Conservation (phyloP, 2,888 invertebrate species). For the Temnothorax unifasciatus region DNA sequence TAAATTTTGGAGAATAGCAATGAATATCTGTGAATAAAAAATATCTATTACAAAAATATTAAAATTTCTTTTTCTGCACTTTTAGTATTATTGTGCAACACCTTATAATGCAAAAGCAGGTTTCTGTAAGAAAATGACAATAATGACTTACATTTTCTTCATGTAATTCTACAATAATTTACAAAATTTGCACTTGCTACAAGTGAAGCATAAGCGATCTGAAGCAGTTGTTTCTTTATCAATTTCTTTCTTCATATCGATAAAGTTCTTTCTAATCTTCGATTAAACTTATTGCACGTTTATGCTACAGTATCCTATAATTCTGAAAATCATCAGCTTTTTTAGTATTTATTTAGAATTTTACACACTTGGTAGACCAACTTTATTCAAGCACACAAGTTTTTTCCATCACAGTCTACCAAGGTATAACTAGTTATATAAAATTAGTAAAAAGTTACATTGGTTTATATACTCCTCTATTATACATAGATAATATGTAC, state of each 20-base stretch:
- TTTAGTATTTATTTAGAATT: constrained; percentile 49
- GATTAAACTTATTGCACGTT: constrained; percentile 37
- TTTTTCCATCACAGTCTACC: constrained; percentile 19
- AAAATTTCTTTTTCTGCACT: constrained; percentile 19
- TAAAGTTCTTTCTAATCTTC: constrained; percentile 38
- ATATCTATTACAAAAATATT: constrained; percentile 34
- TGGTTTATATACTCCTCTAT: constrained; percentile 36
- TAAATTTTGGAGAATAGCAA: constrained; percentile 12
- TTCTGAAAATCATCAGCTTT: constrained; percentile 40
- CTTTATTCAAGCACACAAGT: constrained; percentile 62
- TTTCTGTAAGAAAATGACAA: constrained; percentile 68
- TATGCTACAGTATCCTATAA: constrained; percentile 33
- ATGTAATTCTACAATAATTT: constrained; percentile 61
- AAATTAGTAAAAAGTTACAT: constrained; percentile 34
- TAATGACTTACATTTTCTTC: constrained; percentile 50
- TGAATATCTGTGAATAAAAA: constrained; percentile 46
- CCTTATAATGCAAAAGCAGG: constrained; percentile 68
- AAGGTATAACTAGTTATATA: constrained; percentile 28
- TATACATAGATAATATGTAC: constrained; percentile 9
- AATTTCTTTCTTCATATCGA: constrained; percentile 17
- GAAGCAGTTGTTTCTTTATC: constrained; percentile 47
- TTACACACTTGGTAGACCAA: constrained; percentile 58
- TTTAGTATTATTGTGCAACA: constrained; percentile 45
- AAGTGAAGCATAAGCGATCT: constrained; percentile 50
- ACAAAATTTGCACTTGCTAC: constrained; percentile 43